Evolutionary conservation across 2,113 vertebrate genomes (phyloP), one percentile per base, ranked within the genome.

Genomic region (Pao palembangensis): DNA sequence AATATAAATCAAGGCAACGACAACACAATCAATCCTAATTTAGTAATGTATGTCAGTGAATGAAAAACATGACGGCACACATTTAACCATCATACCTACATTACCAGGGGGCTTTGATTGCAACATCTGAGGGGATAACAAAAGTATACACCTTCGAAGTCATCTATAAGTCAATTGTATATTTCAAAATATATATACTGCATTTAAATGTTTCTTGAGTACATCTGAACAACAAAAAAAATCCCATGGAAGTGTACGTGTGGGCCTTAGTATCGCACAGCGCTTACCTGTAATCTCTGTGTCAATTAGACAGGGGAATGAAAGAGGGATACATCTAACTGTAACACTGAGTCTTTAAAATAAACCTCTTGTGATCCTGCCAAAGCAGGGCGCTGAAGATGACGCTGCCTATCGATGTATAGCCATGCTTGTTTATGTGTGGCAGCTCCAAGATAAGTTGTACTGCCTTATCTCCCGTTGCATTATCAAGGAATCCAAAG

Each of bases 351-450:
- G 13, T 50, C 0, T 64, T 64, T 21, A 43, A 59, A 69, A 56
- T 6, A 69, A 73, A 34, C 42, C 58, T 43, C 55, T 79, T 70
- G 76, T 50, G 64, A 78, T 56, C 28, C 14, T 2, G 5, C 38
- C 34, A 58, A 46, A 65, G 67, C 56, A 46, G 28, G 51, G 77
- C 1, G 1, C 50, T 43, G 44, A 51, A 28, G 19, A 43, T 60
- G 2, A 15, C 50, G 15, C 58, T 52, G 73, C 70, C 59, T 69
- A 65, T 71, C 58, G 20, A 69, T 21, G 55, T 51, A 53, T 57
- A 49, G 53, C 68, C n/a, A n/a, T 23, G 76, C 72, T 73, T 75
- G 78, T 79, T 81, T 85, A 64, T 49, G 58, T 67, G 78, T 77
- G 60, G 70, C 76, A 73, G 76, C 72, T 50, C 58, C 11, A 0